Percentiles rank a stretch among this genome's conserved stretches.
Conservation (phyloP, 2,888 invertebrate genomes). For the Lissocephala sabroskyi region DNA sequence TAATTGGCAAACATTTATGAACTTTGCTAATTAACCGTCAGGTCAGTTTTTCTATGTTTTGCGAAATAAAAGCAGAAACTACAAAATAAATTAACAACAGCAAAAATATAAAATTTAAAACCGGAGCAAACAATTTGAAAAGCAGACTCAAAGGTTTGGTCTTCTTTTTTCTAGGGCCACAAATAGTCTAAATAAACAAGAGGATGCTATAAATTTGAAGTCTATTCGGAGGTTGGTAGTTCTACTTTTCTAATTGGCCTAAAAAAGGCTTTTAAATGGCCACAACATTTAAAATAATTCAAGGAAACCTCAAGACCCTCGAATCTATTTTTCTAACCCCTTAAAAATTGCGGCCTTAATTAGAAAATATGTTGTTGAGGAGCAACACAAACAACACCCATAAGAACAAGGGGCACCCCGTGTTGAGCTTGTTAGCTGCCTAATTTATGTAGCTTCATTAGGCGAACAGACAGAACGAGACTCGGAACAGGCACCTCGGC, state of each 20-base stretch:
- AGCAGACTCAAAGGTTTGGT: too few species aligned
- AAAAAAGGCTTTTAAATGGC: too few species aligned
- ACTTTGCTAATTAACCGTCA: slow-evolving; percentile 46
- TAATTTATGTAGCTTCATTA: slow-evolving; percentile 48
- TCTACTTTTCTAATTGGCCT: too few species aligned
- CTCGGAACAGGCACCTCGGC: background rate
- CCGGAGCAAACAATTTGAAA: too few species aligned
- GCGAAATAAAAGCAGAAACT: background rate
- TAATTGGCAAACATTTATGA: slow-evolving; percentile 36
- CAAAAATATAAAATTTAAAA: too few species aligned
- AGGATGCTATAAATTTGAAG: too few species aligned
- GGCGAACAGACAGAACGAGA: slow-evolving; percentile 8
- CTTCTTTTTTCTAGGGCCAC: too few species aligned
- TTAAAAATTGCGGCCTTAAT: too few species aligned
- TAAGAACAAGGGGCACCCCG: slow-evolving; percentile 1
- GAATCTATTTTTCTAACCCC: too few species aligned
- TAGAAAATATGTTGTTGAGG: background rate
- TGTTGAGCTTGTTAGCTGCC: slow-evolving; percentile 45
- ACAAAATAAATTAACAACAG: slow-evolving; percentile 25
- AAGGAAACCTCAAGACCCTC: slow-evolving; percentile 12
- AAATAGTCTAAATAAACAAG: too few species aligned
- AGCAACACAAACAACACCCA: background rate
- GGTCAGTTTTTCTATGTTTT: slow-evolving; percentile 5
- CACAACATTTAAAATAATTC: too few species aligned
- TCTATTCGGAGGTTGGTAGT: too few species aligned